Conservation (phyloP, 2,888 invertebrate genomes). For the Plebejus anna region DNA sequence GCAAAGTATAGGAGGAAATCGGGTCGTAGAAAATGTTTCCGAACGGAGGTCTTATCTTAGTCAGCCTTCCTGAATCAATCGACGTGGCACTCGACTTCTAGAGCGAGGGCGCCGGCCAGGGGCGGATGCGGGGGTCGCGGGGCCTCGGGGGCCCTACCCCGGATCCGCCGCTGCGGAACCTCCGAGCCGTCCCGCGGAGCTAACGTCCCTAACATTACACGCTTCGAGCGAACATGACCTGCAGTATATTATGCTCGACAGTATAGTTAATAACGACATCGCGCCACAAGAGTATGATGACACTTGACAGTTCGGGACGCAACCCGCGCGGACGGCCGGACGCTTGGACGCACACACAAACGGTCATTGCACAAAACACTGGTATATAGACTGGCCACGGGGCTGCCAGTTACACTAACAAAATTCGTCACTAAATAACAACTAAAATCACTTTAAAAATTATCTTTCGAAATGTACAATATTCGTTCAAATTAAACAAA, state of each 20-base stretch:
- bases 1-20: slow-evolving; percentile 69
- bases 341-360: slow-evolving; percentile 44
- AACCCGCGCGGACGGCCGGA: neutral
- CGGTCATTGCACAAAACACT: slow-evolving; percentile 74
- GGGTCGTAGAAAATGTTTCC: slow-evolving; percentile 59
- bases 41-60: slow-evolving; percentile 60
- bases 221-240: neutral
- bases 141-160: slow-evolving; percentile 13
- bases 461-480: slow-evolving; percentile 76
- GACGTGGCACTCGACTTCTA: slow-evolving; percentile 52
- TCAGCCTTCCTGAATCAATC: slow-evolving; percentile 61
- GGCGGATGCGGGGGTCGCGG: slow-evolving; percentile 9
- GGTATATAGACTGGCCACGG: slow-evolving; percentile 67
- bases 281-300: neutral
- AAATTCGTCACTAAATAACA: slow-evolving; percentile 78
- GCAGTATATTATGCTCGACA: neutral
- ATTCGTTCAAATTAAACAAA: slow-evolving; percentile 74
- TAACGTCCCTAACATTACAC: neutral
- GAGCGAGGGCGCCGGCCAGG: slow-evolving; percentile 31
- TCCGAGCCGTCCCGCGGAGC: slow-evolving; percentile 21
- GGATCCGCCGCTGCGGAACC: slow-evolving; percentile 8
- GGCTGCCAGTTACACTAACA: slow-evolving; percentile 73
- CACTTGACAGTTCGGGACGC: neutral
- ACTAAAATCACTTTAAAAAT: slow-evolving; percentile 79
- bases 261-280: neutral